Conservation (phyloP, 2,113 vertebrate species). For the Gavialis gangeticus region DNA sequence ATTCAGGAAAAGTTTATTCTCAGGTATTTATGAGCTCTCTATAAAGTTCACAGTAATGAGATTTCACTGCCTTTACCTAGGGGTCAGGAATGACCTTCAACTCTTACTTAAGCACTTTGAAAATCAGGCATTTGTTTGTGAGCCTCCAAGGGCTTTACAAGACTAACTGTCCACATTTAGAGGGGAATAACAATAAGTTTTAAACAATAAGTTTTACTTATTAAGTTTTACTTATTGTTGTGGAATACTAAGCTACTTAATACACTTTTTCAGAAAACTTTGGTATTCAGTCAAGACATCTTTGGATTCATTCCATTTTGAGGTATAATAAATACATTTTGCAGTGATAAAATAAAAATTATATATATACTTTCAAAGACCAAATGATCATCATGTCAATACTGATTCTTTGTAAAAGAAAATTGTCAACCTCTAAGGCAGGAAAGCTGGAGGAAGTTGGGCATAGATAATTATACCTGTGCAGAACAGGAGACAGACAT, state of each 20-base stretch:
- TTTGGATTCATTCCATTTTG: neutral
- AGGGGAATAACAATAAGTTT: neutral
- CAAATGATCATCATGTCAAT: neutral
- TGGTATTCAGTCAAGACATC: neutral
- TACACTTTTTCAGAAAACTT: neutral
- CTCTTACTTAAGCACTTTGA: neutral
- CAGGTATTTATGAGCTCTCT: neutral
- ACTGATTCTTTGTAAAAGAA: neutral
- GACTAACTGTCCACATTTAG: neutral
- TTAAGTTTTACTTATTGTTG: neutral
- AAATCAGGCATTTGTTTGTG: neutral
- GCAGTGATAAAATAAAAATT: neutral
- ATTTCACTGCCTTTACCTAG: neutral
- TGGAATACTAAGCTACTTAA: neutral
- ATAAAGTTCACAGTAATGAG: neutral
- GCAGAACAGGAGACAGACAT: neutral
- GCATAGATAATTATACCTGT: neutral
- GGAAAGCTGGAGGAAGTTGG: neutral
- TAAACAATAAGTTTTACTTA: neutral
- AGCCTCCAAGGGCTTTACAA: neutral
- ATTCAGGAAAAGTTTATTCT: neutral
- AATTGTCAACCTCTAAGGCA: neutral
- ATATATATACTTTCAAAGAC: neutral
- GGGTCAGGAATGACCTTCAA: neutral
- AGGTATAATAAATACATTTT: neutral